These are phyloP conservation scores for Hyperoplus immaculatus DNA, from an alignment of 2,797 vertebrate genomes.

Conservation along the genomic window DNA sequence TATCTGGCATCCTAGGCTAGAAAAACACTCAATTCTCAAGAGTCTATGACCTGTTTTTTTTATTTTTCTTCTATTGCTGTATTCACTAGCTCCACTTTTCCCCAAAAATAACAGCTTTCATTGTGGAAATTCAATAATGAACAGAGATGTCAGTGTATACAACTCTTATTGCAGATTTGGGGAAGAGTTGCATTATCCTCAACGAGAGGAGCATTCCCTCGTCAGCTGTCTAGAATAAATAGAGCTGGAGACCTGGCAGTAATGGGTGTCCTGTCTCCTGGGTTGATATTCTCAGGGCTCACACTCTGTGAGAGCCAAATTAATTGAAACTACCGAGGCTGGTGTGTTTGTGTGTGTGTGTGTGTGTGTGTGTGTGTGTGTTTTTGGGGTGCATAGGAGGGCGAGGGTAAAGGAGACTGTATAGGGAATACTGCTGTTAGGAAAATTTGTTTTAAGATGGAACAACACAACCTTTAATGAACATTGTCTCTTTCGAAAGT, in stretches of 20 bases:
- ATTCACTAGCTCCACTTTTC: slow-evolving; percentile 18
- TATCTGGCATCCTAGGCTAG: background rate
- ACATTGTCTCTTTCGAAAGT: background rate
- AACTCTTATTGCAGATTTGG: slow-evolving; percentile 28
- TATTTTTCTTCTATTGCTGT: background rate
- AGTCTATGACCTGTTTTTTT: slow-evolving; percentile 1
- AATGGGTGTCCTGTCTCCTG: slow-evolving; percentile 73
- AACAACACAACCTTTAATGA: background rate
- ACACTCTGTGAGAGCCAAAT: slow-evolving; percentile 55
- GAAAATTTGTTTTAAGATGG: slow-evolving; percentile 12
- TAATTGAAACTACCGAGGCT: slow-evolving; percentile 75
- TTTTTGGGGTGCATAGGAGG: slow-evolving; percentile 39
- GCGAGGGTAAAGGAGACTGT: slow-evolving; percentile 38
- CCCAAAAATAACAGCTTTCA: slow-evolving; percentile 22
- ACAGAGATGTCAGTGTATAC: slow-evolving; percentile 14
- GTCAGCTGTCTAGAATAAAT: slow-evolving; percentile 54
- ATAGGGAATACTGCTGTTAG: slow-evolving; percentile 33
- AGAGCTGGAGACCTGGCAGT: slow-evolving; percentile 64
- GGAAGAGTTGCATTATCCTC: slow-evolving; percentile 37
- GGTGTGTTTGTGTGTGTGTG: slow-evolving; percentile 13
- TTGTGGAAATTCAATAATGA: slow-evolving; percentile 36
- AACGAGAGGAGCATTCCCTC: slow-evolving; percentile 39
- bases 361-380: too few relatives aligned
- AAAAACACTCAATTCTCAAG: slow-evolving; percentile 7
- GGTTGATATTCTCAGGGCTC: slow-evolving; percentile 57